Evolutionary conservation across 2,888 invertebrate species (phyloP).

Genomic region (Cactoblastis cactorum): DNA sequence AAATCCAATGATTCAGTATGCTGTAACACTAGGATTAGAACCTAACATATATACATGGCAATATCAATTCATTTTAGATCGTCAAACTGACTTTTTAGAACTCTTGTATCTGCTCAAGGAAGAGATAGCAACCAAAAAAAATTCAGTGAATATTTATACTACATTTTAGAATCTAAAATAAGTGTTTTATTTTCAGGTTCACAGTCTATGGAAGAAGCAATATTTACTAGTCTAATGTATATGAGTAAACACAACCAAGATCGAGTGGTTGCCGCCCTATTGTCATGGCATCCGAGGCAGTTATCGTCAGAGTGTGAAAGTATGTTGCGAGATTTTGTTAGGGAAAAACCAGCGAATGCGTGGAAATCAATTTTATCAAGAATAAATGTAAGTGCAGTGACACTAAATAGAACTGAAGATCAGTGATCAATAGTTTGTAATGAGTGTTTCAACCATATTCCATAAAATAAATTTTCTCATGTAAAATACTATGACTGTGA

Average conservation of each 20-base stretch:
- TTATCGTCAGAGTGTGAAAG: conserved; percentile 47
- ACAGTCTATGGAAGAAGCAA: conserved; percentile 52
- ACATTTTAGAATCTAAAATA: not conserved
- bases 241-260: conserved; percentile 50
- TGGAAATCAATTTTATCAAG: conserved; percentile 49
- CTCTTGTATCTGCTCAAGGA: too few species aligned
- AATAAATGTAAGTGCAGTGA: conserved; percentile 12
- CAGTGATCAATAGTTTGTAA: not conserved
- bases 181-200: conserved; percentile 44
- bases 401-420: not conserved
- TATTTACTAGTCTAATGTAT: conserved; percentile 52
- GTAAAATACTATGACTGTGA: too few species aligned
- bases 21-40: too few species aligned
- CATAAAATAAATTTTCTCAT: too few species aligned
- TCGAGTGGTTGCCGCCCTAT: conserved; percentile 42
- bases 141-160: too few species aligned
- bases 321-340: conserved; percentile 45
- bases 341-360: conserved; percentile 40
- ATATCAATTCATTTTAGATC: too few species aligned
- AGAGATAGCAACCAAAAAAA: too few species aligned
- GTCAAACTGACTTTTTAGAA: too few species aligned
- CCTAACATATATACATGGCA: too few species aligned
- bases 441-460: not conserved
- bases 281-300: conserved; percentile 44
- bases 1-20: too few species aligned